Conservation (phyloP, 2,797 vertebrate species). For the Semotilus atromaculatus region DNA sequence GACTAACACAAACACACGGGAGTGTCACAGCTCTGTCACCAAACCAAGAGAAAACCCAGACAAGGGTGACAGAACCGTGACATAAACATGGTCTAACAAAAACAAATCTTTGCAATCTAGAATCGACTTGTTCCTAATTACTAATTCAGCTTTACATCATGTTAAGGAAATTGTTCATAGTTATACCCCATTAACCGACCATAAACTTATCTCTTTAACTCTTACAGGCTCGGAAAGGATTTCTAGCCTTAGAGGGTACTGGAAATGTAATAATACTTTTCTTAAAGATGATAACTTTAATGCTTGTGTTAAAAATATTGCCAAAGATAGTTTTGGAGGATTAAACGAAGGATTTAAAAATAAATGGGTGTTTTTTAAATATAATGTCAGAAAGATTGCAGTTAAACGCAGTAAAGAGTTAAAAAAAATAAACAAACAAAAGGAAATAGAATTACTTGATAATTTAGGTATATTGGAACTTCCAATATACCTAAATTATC, state of each 20-base stretch:
- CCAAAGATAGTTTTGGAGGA: background rate
- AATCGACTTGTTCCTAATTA: background rate
- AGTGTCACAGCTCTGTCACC: too few species aligned
- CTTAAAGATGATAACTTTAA: background rate
- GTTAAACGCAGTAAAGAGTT: background rate
- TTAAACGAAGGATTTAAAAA: background rate
- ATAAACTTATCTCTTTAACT: background rate
- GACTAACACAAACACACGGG: too few species aligned
- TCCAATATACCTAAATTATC: too few species aligned
- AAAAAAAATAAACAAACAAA: background rate
- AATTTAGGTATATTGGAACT: background rate
- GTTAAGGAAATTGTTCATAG: background rate
- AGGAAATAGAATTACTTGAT: background rate
- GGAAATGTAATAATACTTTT: constrained; percentile 1
- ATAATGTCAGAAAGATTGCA: background rate
- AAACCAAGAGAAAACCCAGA: too few species aligned
- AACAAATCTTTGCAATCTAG: background rate
- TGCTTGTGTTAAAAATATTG: background rate
- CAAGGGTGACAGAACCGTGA: too few species aligned
- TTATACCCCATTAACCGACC: background rate
- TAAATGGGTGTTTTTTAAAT: background rate
- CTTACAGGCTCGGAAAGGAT: background rate
- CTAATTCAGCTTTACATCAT: background rate
- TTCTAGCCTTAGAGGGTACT: background rate
- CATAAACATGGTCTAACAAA: background rate